These are phyloP conservation scores for Bos indicus DNA, from an alignment of 2,113 vertebrate genomes.

Conservation along the genomic window DNA sequence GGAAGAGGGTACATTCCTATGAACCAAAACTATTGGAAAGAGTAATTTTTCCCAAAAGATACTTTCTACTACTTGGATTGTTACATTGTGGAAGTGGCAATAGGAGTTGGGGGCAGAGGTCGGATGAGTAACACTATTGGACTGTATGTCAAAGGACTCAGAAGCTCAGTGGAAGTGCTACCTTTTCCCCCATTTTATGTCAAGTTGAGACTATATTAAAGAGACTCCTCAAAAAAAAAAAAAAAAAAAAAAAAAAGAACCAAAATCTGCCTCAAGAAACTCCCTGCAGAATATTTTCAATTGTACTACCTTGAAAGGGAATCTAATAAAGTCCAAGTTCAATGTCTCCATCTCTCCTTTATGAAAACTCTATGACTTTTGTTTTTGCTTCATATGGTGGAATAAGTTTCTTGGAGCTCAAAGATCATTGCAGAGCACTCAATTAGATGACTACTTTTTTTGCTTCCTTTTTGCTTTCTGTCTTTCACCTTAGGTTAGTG, in stretches of 20 bases:
- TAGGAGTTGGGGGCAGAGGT: not conserved
- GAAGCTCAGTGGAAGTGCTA: slow-evolving; percentile 75
- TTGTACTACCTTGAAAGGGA: slow-evolving; percentile 61
- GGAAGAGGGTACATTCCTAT: slow-evolving; percentile 69
- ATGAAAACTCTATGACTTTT: slow-evolving; percentile 48
- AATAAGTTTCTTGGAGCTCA: not conserved
- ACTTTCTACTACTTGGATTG: slow-evolving; percentile 75
- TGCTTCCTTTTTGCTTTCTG: not conserved
- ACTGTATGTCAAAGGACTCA: slow-evolving; percentile 80
- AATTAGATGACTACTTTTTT: not conserved
- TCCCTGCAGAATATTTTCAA: slow-evolving; percentile 74
- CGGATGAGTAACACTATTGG: slow-evolving; percentile 83
- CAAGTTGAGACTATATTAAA: slow-evolving; percentile 75
- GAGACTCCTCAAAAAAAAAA: slow-evolving; percentile 58
- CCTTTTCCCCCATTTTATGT: slow-evolving; percentile 80
- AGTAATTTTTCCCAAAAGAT: slow-evolving; percentile 82
- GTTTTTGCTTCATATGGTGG: not conserved
- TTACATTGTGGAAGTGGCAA: slow-evolving; percentile 59
- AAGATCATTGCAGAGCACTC: not conserved
- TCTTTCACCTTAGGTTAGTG: not conserved
- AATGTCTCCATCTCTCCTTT: slow-evolving; percentile 66
- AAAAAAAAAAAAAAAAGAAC: slow-evolving; percentile 38
- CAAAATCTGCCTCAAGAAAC: slow-evolving; percentile 29
- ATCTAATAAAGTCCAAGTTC: slow-evolving; percentile 65
- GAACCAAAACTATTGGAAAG: slow-evolving; percentile 65